These are phyloP conservation scores for Leptopilina myrica DNA, from an alignment of 2,888 invertebrate species.

Conservation along the genomic window DNA sequence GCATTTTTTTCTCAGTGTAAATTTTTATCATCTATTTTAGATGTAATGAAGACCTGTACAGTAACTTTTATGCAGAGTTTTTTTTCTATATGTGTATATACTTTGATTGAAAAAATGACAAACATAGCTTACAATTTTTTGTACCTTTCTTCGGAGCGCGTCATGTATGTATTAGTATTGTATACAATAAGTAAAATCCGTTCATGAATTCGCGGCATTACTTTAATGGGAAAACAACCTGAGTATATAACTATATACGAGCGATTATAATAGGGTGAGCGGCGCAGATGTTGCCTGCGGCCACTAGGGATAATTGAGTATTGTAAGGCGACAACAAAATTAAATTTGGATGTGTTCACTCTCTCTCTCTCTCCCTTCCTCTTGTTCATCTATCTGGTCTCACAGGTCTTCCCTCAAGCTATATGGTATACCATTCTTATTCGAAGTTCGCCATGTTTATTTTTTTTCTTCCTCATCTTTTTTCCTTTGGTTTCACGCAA, in stretches of 20 bases:
- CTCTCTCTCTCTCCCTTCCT: neutral
- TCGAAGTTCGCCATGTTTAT: conserved; percentile 45
- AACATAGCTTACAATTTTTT: no score
- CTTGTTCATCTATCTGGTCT: conserved; percentile 17
- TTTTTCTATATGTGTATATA: no score
- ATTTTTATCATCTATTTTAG: no score
- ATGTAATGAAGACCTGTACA: no score
- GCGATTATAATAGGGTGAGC: conserved; percentile 39
- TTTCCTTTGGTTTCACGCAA: conserved; percentile 21
- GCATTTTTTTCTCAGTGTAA: no score
- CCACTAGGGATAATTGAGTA: conserved; percentile 71
- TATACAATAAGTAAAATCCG: conserved; percentile 15
- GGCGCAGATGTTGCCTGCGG: conserved; percentile 64
- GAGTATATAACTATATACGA: conserved; percentile 29
- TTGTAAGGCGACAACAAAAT: conserved; percentile 74
- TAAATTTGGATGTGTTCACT: conserved; percentile 63
- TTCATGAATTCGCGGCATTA: conserved; percentile 38
- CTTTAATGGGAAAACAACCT: conserved; percentile 26
- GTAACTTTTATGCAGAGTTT: no score
- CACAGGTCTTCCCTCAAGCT: conserved; percentile 9
- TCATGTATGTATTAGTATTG: no score
- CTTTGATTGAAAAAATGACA: no score
- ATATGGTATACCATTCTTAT: conserved; percentile 24
- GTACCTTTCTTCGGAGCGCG: no score
- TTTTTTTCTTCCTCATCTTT: neutral